Base-by-base conservation (phyloP, 2,797 vertebrate species). In the Macroramphosus scolopax region DNA sequence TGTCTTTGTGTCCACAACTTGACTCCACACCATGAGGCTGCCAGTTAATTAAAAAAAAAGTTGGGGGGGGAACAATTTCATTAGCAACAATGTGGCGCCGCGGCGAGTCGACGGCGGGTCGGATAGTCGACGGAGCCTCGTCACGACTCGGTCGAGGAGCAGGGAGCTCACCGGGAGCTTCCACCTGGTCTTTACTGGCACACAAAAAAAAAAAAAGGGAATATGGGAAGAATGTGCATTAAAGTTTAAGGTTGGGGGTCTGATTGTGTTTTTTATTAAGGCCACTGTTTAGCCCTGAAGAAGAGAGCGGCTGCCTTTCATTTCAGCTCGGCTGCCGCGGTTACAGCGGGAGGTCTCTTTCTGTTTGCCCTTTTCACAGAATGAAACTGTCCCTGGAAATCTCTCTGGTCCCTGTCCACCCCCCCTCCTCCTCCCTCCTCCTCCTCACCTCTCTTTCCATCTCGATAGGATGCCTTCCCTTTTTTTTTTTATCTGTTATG, bases 181-280 rank as follows among this genome's bases (percentile, higher is more conserved):
- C n/a, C n/a, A n/a, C n/a, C n/a, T n/a, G n/a, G n/a, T n/a, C 62
- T 49, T 39, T 24, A 51, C 72, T 37, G 52, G 38, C 31, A n/a
- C n/a, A n/a, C n/a, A n/a, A n/a, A n/a, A n/a, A n/a, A n/a, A n/a
- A n/a, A 60, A 75, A 73, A 51, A 80, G 68, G 86, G 18, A 87
- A 88, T 88, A 88, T 88, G 85, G 79, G 77, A 77, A 80, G 77
- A 88, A 74, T 86, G 81, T 77, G 76, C 88, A 90, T 90, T 89
- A 90, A 90, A 90, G 69, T 91, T 91, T 89, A 79, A 84, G 82
- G 79, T 75, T 78, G 73, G 81, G 77, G 82, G 83, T 86, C 80
- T 85, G 86, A 87, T 87, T 88, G 88, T 85, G 77, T 88, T 85
- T 90, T 82, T 88, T 89, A 89, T 89, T 87, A 89, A 89, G 86